Percentiles rank a stretch among this genome's conserved stretches.
phyloP scores from a whole-genome alignment of 2,113 vertebrate genomes.

The Phaethon lepturus region DNA sequence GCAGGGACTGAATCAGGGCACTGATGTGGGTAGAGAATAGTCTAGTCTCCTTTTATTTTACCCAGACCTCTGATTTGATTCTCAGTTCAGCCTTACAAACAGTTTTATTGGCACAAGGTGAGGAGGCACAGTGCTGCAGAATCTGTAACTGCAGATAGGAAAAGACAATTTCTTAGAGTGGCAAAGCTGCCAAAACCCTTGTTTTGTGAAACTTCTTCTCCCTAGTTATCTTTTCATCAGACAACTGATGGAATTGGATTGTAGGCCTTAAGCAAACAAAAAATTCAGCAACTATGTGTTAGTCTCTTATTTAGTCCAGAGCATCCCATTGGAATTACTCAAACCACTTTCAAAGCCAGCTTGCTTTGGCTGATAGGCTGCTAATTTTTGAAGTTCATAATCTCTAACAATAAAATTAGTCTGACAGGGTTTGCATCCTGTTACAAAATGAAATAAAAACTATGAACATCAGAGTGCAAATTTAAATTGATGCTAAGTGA shows the following conservation, averaged over 20 bases:
- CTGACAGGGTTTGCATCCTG: not conserved
- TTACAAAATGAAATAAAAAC: not conserved
- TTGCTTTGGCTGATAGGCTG: not conserved
- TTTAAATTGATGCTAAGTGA: not conserved
- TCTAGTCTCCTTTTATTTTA: not conserved
- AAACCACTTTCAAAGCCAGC: not conserved
- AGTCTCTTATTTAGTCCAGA: not conserved
- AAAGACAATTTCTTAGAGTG: not conserved
- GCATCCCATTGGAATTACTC: not conserved
- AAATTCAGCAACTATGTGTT: not conserved
- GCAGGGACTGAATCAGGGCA: not conserved
- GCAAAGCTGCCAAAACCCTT: not conserved
- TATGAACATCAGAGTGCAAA: not conserved
- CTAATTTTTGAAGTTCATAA: not conserved
- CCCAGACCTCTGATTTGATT: not conserved
- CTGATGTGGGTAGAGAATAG: not conserved
- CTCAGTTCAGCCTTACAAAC: not conserved
- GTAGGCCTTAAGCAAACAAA: not conserved
- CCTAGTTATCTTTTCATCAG: not conserved
- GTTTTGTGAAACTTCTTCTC: not conserved
- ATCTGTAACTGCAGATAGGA: slow-evolving; percentile 19
- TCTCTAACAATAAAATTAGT: not conserved
- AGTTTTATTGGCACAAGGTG: not conserved
- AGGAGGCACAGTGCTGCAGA: not conserved
- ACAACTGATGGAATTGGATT: not conserved